phyloP scores from a whole-genome alignment of 2,113 vertebrate genomes.

The Pimephales promelas region DNA sequence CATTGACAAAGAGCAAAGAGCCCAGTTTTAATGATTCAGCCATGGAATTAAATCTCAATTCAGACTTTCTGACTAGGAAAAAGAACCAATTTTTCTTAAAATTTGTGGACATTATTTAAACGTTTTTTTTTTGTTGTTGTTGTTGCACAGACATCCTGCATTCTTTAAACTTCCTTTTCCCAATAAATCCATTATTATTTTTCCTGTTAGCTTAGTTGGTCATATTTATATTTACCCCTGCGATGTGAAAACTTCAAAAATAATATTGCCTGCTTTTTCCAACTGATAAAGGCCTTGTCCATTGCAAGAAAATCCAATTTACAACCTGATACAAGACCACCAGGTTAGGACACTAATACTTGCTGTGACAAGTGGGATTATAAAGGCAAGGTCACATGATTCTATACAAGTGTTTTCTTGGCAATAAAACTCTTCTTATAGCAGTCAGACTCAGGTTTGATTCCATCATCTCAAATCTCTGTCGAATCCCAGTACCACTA shows the following conservation, averaged over 20 bases:
- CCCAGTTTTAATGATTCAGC: conserved; percentile 11
- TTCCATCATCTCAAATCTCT: conserved; percentile 12
- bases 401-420: conserved; percentile 52
- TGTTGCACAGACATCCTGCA: not conserved
- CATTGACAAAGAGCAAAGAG: conserved; percentile 43
- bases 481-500: conserved; percentile 23
- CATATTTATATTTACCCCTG: not conserved
- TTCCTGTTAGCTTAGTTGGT: conserved; percentile 2
- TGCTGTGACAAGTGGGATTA: conserved; percentile 73
- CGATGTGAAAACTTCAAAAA: not conserved
- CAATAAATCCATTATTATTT: not conserved
- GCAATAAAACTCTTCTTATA: conserved; percentile 30
- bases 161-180: not conserved
- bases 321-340: conserved; percentile 41
- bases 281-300: conserved; percentile 29
- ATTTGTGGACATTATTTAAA: conserved; percentile 10
- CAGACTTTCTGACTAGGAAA: not conserved
- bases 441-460: conserved; percentile 21
- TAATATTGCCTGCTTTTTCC: conserved; percentile 19
- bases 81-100: not conserved
- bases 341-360: conserved; percentile 43
- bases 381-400: conserved; percentile 79
- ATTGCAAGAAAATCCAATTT: conserved; percentile 38
- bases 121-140: too few relatives aligned
- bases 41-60: conserved; percentile 21